Evolutionary conservation across 2,797 vertebrate genomes (phyloP).

Genomic region (Steatocranus sp.): DNA sequence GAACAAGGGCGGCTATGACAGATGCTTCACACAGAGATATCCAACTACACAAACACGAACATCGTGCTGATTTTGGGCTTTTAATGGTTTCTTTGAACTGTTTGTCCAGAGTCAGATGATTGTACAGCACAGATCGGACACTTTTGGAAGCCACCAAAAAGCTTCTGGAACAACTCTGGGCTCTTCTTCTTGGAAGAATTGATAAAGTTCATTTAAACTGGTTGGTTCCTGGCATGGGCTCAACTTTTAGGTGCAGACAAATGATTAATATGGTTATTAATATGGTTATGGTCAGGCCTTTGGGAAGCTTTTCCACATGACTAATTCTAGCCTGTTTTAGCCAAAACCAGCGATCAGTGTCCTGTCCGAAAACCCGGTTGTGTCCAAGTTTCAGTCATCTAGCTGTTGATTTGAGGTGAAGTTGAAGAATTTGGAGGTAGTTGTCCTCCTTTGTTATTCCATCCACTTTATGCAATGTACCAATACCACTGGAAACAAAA

Average conservation of each 20-base stretch:
- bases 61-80: neutral
- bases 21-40: neutral
- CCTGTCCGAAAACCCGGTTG: accelerated
- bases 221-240: neutral
- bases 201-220: neutral
- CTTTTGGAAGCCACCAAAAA: neutral
- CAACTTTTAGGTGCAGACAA: neutral
- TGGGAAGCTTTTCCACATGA: neutral
- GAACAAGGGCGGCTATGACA: neutral
- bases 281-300: neutral
- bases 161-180: neutral
- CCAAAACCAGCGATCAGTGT: neutral
- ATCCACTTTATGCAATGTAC: neutral
- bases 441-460: neutral
- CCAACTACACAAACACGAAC: neutral
- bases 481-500: neutral
- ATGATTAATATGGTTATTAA: neutral
- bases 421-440: neutral
- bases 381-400: neutral
- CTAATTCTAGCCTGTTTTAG: neutral
- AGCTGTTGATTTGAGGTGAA: neutral
- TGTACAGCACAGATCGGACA: neutral
- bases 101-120: neutral
- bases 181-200: neutral
- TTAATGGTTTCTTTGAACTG: neutral